Evolutionary conservation across 1,140 invertebrate species (phyloP).

Genomic region (Drosophila pectinifera): DNA sequence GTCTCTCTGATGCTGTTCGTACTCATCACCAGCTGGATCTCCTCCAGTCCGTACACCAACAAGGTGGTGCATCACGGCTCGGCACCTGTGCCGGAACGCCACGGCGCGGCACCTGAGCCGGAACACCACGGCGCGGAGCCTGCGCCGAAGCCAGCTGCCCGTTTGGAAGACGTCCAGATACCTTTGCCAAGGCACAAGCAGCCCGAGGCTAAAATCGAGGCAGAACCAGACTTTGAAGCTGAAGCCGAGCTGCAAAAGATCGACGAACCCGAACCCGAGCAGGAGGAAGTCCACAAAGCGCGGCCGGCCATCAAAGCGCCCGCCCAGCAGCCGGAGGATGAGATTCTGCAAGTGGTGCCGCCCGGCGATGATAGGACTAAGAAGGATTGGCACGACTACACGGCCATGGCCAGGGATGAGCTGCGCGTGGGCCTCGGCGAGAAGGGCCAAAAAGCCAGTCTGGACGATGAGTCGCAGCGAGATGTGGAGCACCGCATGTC

Average conservation of each 20-base stretch:
- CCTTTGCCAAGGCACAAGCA: not conserved
- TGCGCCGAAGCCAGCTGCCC: conserved; percentile 13
- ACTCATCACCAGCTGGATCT: conserved; percentile 76
- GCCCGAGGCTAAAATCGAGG: not conserved
- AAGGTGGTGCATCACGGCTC: conserved; percentile 61
- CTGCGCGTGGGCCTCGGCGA: conserved; percentile 91
- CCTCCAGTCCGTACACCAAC: conserved; percentile 74
- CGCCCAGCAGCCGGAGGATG: conserved; percentile 6
- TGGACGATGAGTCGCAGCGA: conserved; percentile 90
- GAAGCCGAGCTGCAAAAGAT: conserved; percentile 15
- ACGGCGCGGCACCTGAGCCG: conserved; percentile 45
- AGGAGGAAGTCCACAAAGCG: not conserved
- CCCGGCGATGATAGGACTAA: conserved; percentile 86
- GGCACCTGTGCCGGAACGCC: conserved; percentile 40
- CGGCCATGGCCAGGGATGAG: conserved; percentile 89
- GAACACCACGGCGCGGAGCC: conserved; percentile 46
- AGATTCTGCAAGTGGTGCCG: conserved; percentile 29
- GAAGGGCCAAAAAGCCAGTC: conserved; percentile 88
- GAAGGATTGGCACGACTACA: conserved; percentile 94
- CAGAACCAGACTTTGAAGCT: not conserved
- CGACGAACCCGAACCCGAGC: conserved; percentile 18
- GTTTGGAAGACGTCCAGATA: not conserved
- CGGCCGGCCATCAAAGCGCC: not conserved
- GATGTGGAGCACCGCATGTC: conserved; percentile 86
- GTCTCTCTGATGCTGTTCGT: conserved; percentile 68